These are phyloP conservation scores for Emydocephalus ijimae DNA, from an alignment of 2,113 vertebrate genomes.

Conservation along the genomic window DNA sequence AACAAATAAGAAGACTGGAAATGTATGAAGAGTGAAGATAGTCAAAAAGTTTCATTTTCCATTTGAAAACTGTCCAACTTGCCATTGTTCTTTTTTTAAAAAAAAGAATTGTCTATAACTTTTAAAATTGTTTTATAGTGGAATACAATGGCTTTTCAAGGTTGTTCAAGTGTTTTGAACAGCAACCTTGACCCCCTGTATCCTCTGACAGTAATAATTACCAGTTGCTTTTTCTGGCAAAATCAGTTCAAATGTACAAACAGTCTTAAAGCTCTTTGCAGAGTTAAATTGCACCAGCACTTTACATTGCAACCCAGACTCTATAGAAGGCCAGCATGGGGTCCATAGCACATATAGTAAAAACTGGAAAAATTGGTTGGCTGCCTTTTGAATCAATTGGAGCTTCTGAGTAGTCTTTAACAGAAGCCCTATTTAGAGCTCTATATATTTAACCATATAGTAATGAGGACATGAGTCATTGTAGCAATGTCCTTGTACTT, in stretches of 20 bases:
- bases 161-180: background rate
- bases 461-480: background rate
- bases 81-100: background rate
- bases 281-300: background rate
- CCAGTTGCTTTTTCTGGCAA: background rate
- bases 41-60: background rate
- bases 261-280: background rate
- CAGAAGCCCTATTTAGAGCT: background rate
- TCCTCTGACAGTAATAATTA: background rate
- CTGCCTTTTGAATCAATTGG: background rate
- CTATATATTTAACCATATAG: background rate
- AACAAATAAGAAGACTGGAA: background rate
- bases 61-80: background rate
- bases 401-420: background rate
- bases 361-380: background rate
- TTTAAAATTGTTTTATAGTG: background rate
- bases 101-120: background rate
- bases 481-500: background rate
- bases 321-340: background rate
- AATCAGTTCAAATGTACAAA: background rate
- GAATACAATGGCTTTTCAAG: background rate
- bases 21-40: background rate
- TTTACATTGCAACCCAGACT: background rate
- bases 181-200: background rate
- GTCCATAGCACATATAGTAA: background rate